These are phyloP conservation scores for Lepus townsendii DNA, from an alignment of 2,797 vertebrate genomes.

Conservation along the genomic window DNA sequence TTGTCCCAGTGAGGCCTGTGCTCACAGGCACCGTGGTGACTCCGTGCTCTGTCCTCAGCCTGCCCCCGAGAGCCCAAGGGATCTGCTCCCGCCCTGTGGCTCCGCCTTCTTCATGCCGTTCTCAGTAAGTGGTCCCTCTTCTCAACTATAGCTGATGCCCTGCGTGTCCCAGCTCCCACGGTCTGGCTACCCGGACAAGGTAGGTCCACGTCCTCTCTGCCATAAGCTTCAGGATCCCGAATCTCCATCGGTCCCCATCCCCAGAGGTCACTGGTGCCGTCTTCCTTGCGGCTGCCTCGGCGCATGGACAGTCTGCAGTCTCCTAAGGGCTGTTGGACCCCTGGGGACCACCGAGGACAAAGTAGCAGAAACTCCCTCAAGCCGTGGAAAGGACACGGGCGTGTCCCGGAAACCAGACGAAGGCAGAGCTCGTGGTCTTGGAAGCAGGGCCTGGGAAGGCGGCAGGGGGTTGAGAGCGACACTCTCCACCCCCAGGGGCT, in stretches of 20 bases:
- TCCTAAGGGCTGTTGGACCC: constrained; percentile 9
- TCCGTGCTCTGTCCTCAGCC: not conserved
- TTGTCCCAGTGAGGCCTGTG: not conserved
- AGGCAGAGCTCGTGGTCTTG: not conserved
- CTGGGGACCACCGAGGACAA: not conserved
- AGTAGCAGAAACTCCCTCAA: not conserved
- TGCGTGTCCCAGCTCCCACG: not conserved
- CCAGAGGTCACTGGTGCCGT: not conserved
- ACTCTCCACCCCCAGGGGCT: not conserved
- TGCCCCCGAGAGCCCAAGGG: not conserved
- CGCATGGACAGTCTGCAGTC: not conserved
- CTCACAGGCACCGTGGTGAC: not conserved
- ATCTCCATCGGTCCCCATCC: not conserved
- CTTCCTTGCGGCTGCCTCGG: not conserved
- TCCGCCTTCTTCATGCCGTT: not conserved
- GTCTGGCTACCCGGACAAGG: not conserved
- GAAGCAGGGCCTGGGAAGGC: not conserved
- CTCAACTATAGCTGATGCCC: not conserved
- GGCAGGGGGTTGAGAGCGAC: not conserved
- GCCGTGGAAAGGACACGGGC: not conserved
- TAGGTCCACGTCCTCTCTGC: not conserved
- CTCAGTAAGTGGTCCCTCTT: not conserved
- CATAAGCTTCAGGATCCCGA: not conserved
- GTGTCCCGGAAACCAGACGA: not conserved
- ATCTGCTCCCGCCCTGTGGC: not conserved